Evolutionary conservation across 2,113 vertebrate species (phyloP).

Genomic region (Sapajus apella): DNA sequence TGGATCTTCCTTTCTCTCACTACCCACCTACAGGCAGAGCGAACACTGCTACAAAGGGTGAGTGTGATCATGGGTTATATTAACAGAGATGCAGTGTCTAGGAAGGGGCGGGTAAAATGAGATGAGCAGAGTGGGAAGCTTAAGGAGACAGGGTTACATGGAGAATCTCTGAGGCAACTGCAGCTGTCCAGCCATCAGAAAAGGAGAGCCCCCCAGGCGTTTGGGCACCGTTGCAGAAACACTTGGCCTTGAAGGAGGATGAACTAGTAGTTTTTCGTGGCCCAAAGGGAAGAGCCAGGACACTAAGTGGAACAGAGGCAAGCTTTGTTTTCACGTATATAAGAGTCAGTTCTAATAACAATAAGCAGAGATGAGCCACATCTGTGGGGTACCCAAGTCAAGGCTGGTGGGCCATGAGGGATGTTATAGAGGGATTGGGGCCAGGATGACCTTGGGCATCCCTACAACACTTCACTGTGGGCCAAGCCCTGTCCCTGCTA

Average conservation of each 20-base stretch:
- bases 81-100: not conserved
- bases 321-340: not conserved
- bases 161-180: not conserved
- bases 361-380: not conserved
- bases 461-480: not conserved
- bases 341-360: not conserved
- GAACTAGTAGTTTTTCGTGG: not conserved
- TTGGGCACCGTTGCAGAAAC: not conserved
- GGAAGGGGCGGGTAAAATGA: not conserved
- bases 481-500: not conserved
- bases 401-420: not conserved
- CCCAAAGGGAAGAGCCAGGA: not conserved
- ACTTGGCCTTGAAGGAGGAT: not conserved
- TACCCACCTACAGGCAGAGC: not conserved
- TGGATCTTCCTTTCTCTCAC: slow-evolving; percentile 12
- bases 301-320: not conserved
- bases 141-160: not conserved
- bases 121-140: not conserved
- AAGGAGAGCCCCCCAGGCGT: not conserved
- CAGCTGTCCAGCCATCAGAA: not conserved
- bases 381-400: not conserved
- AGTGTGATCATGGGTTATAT: not conserved
- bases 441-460: not conserved
- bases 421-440: not conserved
- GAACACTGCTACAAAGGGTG: not conserved